Evolutionary conservation across 1,140 invertebrate genomes (phyloP), one percentile per base, ranked within the genome.

Genomic region (Maniola jurtina): DNA sequence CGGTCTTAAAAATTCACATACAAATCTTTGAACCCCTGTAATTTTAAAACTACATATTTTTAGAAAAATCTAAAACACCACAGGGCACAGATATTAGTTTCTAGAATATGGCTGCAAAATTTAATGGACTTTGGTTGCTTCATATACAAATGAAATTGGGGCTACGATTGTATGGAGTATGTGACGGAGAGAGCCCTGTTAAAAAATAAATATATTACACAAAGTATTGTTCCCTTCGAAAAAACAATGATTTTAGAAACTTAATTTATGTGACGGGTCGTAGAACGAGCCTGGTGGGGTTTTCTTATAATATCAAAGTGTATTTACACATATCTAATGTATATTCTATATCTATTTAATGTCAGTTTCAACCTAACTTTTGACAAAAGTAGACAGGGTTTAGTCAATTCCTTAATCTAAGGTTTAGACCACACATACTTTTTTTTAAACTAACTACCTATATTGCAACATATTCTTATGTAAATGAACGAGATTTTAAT

Each of bases 271-370:
- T 72, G 60, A 72, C 71, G 65, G 65, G 59, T 59, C 64, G 64
- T 59, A 65, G 65, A 70, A 71, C 66, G 57, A 54, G 55, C 71
- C 69, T 73, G 67, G 66, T 75, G 52, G 72, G 72, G 72, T 69
- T 67, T 52, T 68, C 66, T 71, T 60, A 69, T 47, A 64, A 64
- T 69, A 62, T 66, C 50, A 61, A 61, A 13, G 35, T 60, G 60
- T 67, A 64, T 64, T 14, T 64, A 64, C 62, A 64, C 48, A 57
- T 15, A 13, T 8, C 48, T 16, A 16, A 50, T 16, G 47, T 60
- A 47, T 6, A n/a, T 47, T 45, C 42, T 45, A 45, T 11, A 38
- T 38, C 38, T 45, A 45, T 45, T 45, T 1, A 11, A 11, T 11
- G 9, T 11, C 5, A n/a, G n/a, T n/a, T n/a, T n/a, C n/a, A 1